A percentile compares a stretch with the other conserved stretches of the same genome.
Conservation (phyloP, 2,888 invertebrate genomes). For the Drosophila borborema region DNA sequence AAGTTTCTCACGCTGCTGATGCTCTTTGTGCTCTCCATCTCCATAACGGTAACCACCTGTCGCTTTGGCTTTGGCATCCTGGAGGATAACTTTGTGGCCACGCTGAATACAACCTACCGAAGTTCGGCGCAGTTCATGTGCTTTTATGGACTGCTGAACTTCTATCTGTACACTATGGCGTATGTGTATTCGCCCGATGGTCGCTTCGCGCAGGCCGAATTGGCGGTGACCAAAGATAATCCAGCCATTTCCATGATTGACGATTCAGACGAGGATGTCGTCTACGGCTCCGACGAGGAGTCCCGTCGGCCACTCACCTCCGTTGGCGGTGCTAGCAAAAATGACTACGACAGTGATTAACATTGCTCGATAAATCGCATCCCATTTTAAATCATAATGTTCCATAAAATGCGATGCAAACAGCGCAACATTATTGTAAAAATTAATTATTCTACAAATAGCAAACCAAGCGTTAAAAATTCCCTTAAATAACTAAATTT, state of each 20-base stretch:
- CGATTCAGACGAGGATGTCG: constrained; percentile 98
- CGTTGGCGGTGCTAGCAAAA: constrained; percentile 87
- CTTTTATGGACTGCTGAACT: constrained; percentile 96
- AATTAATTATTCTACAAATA: constrained; percentile 40
- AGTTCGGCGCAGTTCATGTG: constrained; percentile 98
- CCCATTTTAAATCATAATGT: constrained; percentile 54
- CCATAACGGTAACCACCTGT: constrained; percentile 90
- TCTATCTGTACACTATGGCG: constrained; percentile 96
- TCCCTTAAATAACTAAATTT: constrained; percentile 26
- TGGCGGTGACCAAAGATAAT: constrained; percentile 97
- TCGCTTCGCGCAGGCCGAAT: constrained; percentile 92
- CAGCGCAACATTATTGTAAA: constrained; percentile 43
- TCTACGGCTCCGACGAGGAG: constrained; percentile 96
- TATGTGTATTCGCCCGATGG: constrained; percentile 96
- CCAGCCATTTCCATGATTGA: constrained; percentile 99
- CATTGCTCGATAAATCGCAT: constrained; percentile 15
- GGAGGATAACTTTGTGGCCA: constrained; percentile 97
- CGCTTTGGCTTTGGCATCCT: constrained; percentile 95
- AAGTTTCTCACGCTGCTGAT: constrained; percentile 95
- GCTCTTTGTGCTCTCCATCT: constrained; percentile 91
- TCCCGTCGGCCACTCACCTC: constrained; percentile 92
- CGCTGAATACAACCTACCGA: constrained; percentile 93
- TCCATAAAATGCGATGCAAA: constrained; percentile 43
- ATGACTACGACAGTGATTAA: constrained; percentile 91
- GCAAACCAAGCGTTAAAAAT: constrained; percentile 45